These are phyloP conservation scores for Rhinatrema bivittatum DNA, from an alignment of 2,797 vertebrate genomes.

Conservation along the genomic window DNA sequence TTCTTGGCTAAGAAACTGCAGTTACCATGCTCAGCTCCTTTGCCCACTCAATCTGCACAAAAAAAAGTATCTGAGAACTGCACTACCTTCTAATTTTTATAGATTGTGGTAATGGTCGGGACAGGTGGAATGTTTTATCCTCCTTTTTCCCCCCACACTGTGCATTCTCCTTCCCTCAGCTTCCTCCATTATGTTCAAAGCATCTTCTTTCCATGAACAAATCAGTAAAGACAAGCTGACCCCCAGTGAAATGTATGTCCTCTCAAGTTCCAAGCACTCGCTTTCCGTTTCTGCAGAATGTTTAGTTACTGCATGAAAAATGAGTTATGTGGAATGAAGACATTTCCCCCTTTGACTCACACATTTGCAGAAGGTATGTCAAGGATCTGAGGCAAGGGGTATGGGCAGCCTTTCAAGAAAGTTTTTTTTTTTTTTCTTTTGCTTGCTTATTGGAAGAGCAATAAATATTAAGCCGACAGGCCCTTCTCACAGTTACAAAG, in stretches of 20 bases:
- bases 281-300: constrained; percentile 45
- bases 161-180: no score
- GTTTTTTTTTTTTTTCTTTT: constrained; percentile 49
- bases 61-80: no score
- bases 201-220: constrained; percentile 57
- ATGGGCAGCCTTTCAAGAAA: constrained; percentile 84
- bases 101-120: no score
- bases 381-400: constrained; percentile 62
- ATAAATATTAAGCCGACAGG: constrained; percentile 92
- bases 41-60: no score
- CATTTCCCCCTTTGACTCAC: constrained; percentile 86
- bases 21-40: no score
- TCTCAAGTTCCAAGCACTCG: constrained; percentile 56
- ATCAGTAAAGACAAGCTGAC: constrained; percentile 62
- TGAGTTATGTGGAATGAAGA: constrained; percentile 85
- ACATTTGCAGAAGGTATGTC: constrained; percentile 85
- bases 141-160: neutral
- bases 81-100: no score
- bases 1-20: no score
- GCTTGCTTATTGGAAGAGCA: constrained; percentile 91
- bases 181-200: no score
- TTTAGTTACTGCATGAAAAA: constrained; percentile 77
- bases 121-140: constrained; percentile 11
- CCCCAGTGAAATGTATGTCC: constrained; percentile 36
- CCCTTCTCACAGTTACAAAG: constrained; percentile 93